These are phyloP conservation scores for Drosophila hydei DNA, from an alignment of 1,140 invertebrate genomes.

Conservation along the genomic window DNA sequence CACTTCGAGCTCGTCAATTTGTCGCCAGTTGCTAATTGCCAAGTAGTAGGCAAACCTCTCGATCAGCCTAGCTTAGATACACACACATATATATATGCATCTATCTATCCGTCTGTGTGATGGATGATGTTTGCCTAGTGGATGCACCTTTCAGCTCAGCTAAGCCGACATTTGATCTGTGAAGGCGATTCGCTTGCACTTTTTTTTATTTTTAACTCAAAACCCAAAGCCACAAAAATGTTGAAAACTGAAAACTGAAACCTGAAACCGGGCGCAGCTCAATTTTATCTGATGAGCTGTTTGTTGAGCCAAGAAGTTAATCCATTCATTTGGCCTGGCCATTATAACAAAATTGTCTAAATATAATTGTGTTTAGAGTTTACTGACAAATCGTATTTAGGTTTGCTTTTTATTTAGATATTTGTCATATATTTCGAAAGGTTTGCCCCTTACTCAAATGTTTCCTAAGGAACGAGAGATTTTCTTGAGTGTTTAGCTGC, in stretches of 20 bases:
- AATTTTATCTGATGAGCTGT: constrained; percentile 1
- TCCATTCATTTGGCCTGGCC: constrained; percentile 9
- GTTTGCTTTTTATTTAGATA: too few relatives aligned
- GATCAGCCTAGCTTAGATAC: neutral
- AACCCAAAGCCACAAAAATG: neutral
- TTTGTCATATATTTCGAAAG: too few relatives aligned
- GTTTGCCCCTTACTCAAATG: too few relatives aligned
- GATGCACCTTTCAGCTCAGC: constrained; percentile 13
- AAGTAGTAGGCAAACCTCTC: neutral
- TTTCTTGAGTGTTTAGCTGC: too few relatives aligned
- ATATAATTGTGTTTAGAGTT: too few relatives aligned
- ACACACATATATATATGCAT: neutral
- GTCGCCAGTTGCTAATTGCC: constrained; percentile 78
- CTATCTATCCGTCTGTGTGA: constrained; percentile 14
- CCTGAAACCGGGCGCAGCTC: neutral
- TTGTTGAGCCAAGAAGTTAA: constrained; percentile 20
- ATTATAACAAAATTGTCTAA: too few relatives aligned
- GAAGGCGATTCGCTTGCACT: constrained; percentile 27
- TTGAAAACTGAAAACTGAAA: constrained; percentile 17
- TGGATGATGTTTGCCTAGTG: constrained; percentile 17
- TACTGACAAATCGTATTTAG: too few relatives aligned
- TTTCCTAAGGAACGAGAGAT: too few relatives aligned
- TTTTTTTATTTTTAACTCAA: neutral
- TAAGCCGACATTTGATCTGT: constrained; percentile 37
- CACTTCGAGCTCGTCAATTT: constrained; percentile 61